Conservation (phyloP, 1,140 invertebrate species). For the Drosophila subobscura region DNA sequence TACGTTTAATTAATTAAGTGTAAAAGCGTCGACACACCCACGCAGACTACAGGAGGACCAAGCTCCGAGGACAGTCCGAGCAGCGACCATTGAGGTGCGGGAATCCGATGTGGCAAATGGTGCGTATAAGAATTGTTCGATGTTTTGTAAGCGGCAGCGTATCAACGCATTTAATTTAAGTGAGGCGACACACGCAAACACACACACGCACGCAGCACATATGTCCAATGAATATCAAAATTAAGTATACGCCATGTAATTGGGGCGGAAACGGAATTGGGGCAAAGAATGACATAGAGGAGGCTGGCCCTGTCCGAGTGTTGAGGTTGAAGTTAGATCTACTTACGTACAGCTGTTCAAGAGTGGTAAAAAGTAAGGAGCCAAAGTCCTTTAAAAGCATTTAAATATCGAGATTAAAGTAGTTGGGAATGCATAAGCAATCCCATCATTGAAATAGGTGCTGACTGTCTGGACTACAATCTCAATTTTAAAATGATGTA, state of each 20-base stretch:
- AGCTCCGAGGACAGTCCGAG: too few species aligned
- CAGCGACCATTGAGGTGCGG: background rate
- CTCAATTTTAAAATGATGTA: background rate
- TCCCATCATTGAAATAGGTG: too few species aligned
- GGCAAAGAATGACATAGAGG: background rate
- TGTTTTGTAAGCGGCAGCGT: slow-evolving; percentile 55
- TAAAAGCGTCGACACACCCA: slow-evolving; percentile 66
- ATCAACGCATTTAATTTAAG: slow-evolving; percentile 42
- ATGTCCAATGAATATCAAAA: slow-evolving; percentile 25
- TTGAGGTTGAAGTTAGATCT: too few species aligned
- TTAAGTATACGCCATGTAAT: slow-evolving; percentile 41
- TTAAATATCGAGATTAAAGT: too few species aligned
- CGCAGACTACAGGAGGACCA: slow-evolving; percentile 1
- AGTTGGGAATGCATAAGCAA: too few species aligned
- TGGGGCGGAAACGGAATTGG: slow-evolving; percentile 25
- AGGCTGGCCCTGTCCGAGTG: too few species aligned
- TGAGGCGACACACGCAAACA: slow-evolving; percentile 14
- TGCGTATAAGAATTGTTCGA: slow-evolving; percentile 61
- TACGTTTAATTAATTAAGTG: slow-evolving; percentile 79
- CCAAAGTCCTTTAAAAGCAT: too few species aligned
- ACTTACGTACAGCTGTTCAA: too few species aligned
- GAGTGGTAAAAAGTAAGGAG: too few species aligned
- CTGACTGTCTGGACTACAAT: background rate
- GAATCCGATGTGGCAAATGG: slow-evolving; percentile 54
- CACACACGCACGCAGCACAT: background rate